Evolutionary conservation across 2,113 vertebrate species (phyloP).

Genomic region (Hemibagrus wyckioides): DNA sequence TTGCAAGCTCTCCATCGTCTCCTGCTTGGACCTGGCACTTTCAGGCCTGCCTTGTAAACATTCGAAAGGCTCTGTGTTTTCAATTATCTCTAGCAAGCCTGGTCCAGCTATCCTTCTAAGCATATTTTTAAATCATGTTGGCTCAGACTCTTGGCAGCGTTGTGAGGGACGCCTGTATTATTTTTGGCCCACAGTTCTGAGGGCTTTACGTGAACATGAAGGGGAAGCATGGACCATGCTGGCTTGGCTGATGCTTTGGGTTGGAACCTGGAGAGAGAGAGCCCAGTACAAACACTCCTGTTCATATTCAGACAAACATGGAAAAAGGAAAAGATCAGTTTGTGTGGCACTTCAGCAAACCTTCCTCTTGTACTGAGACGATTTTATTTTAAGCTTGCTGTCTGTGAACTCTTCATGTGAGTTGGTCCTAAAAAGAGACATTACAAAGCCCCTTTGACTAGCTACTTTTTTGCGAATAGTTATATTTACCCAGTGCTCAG

Average conservation of each 20-base stretch:
- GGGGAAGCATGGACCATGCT: conserved; percentile 34
- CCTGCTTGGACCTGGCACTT: background rate
- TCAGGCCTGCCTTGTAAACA: conserved; percentile 49
- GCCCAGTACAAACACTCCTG: background rate
- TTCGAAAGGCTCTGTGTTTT: conserved; percentile 58
- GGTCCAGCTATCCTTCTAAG: conserved; percentile 52
- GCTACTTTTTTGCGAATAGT: background rate
- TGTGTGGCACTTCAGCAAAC: background rate
- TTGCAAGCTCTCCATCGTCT: background rate
- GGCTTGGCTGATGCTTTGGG: background rate
- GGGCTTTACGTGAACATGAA: conserved; percentile 42
- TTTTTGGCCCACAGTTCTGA: conserved; percentile 52
- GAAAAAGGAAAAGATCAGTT: conserved; percentile 4
- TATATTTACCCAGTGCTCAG: background rate
- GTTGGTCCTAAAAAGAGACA: background rate
- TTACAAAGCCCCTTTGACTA: background rate
- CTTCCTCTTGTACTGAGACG: background rate
- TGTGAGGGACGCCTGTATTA: conserved; percentile 54
- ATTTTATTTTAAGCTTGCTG: background rate
- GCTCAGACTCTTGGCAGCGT: conserved; percentile 48
- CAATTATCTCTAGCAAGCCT: conserved; percentile 57
- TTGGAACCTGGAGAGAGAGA: conserved; percentile 20
- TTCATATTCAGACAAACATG: conserved; percentile 16
- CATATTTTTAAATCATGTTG: conserved; percentile 56
- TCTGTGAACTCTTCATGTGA: background rate